These are phyloP conservation scores for Tapirus terrestris DNA, from an alignment of 2,113 vertebrate genomes.

Conservation along the genomic window DNA sequence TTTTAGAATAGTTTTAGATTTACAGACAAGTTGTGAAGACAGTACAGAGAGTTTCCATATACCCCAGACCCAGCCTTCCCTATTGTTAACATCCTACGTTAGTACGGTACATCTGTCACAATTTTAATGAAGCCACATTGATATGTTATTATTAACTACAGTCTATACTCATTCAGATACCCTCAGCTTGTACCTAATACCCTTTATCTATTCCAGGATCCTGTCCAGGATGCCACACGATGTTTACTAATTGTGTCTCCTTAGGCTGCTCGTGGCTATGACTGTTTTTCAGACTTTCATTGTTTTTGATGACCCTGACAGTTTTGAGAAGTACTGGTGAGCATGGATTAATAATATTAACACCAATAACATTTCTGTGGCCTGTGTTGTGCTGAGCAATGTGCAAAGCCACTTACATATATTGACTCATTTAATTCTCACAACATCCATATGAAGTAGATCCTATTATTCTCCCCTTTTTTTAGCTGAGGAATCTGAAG, in stretches of 20 bases:
- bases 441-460: no score
- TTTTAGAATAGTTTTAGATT: slow-evolving; percentile 29
- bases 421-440: not conserved
- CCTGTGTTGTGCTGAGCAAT: not conserved
- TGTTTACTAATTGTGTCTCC: not conserved
- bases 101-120: not conserved
- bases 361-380: not conserved
- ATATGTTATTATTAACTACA: not conserved
- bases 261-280: not conserved
- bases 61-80: not conserved
- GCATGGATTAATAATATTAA: not conserved
- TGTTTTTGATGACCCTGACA: not conserved
- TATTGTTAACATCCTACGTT: not conserved
- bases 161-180: not conserved
- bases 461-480: not conserved
- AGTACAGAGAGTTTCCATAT: not conserved
- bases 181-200: not conserved
- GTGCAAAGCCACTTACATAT: not conserved
- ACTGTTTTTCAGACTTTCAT: not conserved
- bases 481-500: not conserved
- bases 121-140: not conserved
- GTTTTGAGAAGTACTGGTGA: not conserved
- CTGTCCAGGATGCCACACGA: not conserved
- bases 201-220: not conserved
- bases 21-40: not conserved